Percentiles rank a stretch among this genome's conserved stretches.
These are phyloP conservation scores for Amphipyra tragopoginis DNA, from an alignment of 2,888 invertebrate species.

Conservation along the genomic window DNA sequence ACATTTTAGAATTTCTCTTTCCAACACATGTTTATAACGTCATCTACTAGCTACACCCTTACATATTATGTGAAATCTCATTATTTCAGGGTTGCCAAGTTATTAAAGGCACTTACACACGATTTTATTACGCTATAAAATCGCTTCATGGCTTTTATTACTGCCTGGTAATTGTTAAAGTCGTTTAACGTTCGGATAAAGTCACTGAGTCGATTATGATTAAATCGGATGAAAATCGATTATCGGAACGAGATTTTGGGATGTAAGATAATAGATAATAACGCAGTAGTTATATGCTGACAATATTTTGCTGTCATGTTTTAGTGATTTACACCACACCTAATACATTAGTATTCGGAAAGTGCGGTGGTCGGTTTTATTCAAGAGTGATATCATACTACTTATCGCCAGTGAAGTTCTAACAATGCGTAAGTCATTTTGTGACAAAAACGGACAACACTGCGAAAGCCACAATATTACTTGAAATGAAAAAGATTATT, in stretches of 20 bases:
- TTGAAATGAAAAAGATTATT: too few relatives aligned
- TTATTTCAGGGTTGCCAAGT: slow-evolving; percentile 51
- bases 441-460: too few relatives aligned
- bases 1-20: neutral
- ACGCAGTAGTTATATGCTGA: slow-evolving; percentile 1
- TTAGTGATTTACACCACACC: too few relatives aligned
- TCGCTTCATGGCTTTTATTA: slow-evolving; percentile 57
- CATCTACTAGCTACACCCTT: slow-evolving; percentile 20
- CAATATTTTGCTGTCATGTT: neutral
- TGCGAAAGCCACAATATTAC: too few relatives aligned
- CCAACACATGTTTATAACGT: slow-evolving; percentile 27
- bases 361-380: too few relatives aligned
- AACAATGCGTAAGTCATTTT: too few relatives aligned
- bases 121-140: slow-evolving; percentile 58
- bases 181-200: slow-evolving; percentile 55
- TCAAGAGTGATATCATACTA: too few relatives aligned
- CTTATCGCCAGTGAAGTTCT: too few relatives aligned
- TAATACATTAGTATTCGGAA: too few relatives aligned
- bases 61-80: slow-evolving; percentile 38
- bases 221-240: slow-evolving; percentile 48
- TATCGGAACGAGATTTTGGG: slow-evolving; percentile 22
- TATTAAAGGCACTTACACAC: slow-evolving; percentile 56
- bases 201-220: slow-evolving; percentile 52
- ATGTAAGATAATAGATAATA: slow-evolving; percentile 10
- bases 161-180: slow-evolving; percentile 59